A percentile compares a stretch with the other conserved stretches of the same genome.
These are phyloP conservation scores for Lonchura striata DNA, from an alignment of 2,113 vertebrate genomes.

Conservation along the genomic window DNA sequence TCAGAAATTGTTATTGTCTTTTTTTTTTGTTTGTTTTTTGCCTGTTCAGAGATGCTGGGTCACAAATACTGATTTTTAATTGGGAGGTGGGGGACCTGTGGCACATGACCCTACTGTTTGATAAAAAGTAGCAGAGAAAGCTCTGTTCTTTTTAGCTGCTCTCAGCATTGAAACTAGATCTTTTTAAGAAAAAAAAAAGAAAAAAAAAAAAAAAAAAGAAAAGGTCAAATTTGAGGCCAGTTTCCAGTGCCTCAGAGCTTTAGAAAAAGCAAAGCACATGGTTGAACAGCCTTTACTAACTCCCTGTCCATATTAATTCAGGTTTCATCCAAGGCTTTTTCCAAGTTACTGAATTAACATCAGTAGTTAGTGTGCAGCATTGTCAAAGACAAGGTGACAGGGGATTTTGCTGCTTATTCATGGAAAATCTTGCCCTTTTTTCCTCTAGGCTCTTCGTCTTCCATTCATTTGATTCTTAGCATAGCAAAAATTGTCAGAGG, in stretches of 20 bases:
- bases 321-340: constrained; percentile 9
- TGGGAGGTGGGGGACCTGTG: not conserved
- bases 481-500: constrained; percentile 9
- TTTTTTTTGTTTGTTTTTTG: not conserved
- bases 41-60: not conserved
- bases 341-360: constrained; percentile 17
- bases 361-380: not conserved
- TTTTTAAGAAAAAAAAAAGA: accelerated
- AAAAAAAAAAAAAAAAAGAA: not conserved
- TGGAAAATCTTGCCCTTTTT: not conserved
- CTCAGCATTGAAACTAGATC: not conserved
- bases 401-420: constrained; percentile 10
- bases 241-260: constrained; percentile 8
- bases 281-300: not conserved
- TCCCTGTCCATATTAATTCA: constrained; percentile 10
- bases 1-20: not conserved
- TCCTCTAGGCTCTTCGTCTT: not conserved
- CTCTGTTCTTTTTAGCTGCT: not conserved
- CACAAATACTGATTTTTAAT: not conserved
- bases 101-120: not conserved
- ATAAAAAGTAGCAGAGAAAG: not conserved
- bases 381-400: not conserved
- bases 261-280: not conserved
- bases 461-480: constrained; percentile 16
- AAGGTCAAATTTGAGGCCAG: not conserved